Evolutionary conservation across 2,113 vertebrate species (phyloP), one percentile per base, ranked within the genome.

Genomic region (Brienomyrus brachyistius): DNA sequence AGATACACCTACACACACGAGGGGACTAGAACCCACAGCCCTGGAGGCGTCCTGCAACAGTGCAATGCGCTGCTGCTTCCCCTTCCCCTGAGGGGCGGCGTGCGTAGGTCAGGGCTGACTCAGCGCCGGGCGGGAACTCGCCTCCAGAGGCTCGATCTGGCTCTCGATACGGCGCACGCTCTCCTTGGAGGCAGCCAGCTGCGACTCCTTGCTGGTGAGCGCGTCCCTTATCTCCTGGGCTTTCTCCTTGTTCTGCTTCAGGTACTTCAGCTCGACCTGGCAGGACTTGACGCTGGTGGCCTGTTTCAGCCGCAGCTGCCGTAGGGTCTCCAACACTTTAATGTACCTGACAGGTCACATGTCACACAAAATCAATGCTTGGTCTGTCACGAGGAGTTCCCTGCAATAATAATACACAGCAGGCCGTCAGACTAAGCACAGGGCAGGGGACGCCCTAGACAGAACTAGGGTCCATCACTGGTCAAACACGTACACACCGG

Each of bases 171-270:
- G 94, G 91, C 95, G 94, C 15, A 99, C 94, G 86, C 94, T 98
- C 91, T 98, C 97, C 93, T 95, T 98, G 40, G 98, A 99, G 89
- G 97, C 94, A 54, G 93, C 92, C 90, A 99, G 94, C 35, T 99
- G 98, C 87, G 95, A 92, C 92, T 99, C 98, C 89, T 97, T 99
- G 47, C 88, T 95, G 47, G 88, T 93, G 9, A 99, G 96, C 3
- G 94, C 94, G 31, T 96, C 95, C 90, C 93, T 95, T 88, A 99
- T 98, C 91, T 98, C 97, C 92, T 94, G 96, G 19, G 98, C 97
- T 91, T 99, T 99, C 91, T 99, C 98, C 92, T 98, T 99, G 93
- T 99, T 98, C 93, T 97, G 96, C 92, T 98, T 99, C 35, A 99
- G 95, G 88, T 98, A 99, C 90, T 96, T 97, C 88, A 99, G 93